phyloP scores from a whole-genome alignment of 2,113 vertebrate species.

The Corythoichthys haematopterus region DNA sequence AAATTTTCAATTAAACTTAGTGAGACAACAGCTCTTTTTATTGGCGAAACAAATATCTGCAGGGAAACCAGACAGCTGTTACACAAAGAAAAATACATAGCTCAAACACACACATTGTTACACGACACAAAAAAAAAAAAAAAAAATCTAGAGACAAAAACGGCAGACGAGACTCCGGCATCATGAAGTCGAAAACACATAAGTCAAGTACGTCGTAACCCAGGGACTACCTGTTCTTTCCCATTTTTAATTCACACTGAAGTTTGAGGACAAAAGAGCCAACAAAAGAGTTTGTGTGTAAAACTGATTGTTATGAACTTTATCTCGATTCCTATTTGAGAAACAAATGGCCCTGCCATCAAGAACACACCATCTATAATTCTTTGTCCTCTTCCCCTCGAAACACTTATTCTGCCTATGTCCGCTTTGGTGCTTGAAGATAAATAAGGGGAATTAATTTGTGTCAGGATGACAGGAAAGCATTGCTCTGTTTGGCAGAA shows the following conservation, averaged over 20 bases:
- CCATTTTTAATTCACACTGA: background rate
- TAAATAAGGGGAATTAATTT: slow-evolving; percentile 74
- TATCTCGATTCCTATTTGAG: slow-evolving; percentile 50
- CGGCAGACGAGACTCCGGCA: no score
- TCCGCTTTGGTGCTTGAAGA: slow-evolving; percentile 66
- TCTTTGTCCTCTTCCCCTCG: slow-evolving; percentile 56
- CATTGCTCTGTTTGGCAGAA: slow-evolving; percentile 56
- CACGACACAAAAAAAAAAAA: no score
- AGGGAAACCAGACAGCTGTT: no score
- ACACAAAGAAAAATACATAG: no score
- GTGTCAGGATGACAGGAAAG: slow-evolving; percentile 65
- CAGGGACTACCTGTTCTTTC: background rate
- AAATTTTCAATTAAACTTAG: no score
- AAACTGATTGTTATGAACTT: slow-evolving; percentile 60
- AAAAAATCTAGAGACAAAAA: no score
- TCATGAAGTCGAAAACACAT: no score
- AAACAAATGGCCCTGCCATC: slow-evolving; percentile 63
- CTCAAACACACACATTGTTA: no score
- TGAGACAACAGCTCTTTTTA: no score
- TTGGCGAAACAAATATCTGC: no score
- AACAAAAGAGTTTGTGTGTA: slow-evolving; percentile 43
- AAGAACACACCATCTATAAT: slow-evolving; percentile 61
- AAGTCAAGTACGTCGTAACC: no score
- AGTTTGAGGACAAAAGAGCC: slow-evolving; percentile 18
- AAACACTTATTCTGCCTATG: slow-evolving; percentile 64